Evolutionary conservation across 1,140 invertebrate species (phyloP).

Genomic region (Ceratoteleas bidentatus): DNA sequence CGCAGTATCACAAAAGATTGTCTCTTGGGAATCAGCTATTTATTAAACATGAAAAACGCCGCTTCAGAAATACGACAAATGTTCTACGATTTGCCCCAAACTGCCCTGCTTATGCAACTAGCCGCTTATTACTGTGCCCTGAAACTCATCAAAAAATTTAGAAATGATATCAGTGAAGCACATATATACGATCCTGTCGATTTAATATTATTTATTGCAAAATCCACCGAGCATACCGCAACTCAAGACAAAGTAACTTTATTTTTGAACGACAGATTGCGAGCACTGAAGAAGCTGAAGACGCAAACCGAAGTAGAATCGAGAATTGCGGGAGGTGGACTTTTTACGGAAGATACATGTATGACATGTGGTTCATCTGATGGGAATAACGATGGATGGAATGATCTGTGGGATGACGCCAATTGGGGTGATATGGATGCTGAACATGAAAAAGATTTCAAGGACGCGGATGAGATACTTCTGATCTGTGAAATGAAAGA

Average conservation of each 20-base stretch:
- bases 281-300: slow-evolving; percentile 21
- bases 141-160: slow-evolving; percentile 68
- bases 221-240: slow-evolving; percentile 37
- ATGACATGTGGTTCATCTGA: slow-evolving; percentile 7
- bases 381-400: slow-evolving; percentile 35
- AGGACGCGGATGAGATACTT: slow-evolving; percentile 44
- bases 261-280: slow-evolving; percentile 36
- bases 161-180: slow-evolving; percentile 55
- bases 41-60: slow-evolving; percentile 71
- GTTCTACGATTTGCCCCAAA: slow-evolving; percentile 70
- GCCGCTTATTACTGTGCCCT: slow-evolving; percentile 76
- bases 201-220: slow-evolving; percentile 68
- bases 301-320: slow-evolving; percentile 11
- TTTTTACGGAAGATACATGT: background rate
- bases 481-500: slow-evolving; percentile 40
- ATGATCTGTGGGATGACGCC: slow-evolving; percentile 57
- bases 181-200: slow-evolving; percentile 72
- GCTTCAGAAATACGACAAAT: slow-evolving; percentile 63
- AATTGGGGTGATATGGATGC: slow-evolving; percentile 74
- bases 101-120: slow-evolving; percentile 71
- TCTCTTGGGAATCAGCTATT: slow-evolving; percentile 75
- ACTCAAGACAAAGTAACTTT: slow-evolving; percentile 45
- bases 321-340: background rate
- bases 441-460: slow-evolving; percentile 51
- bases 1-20: slow-evolving; percentile 77